A percentile compares a stretch with the other conserved stretches of the same genome.
phyloP scores from a whole-genome alignment of 2,888 invertebrate genomes.

The Adela reaumurella region DNA sequence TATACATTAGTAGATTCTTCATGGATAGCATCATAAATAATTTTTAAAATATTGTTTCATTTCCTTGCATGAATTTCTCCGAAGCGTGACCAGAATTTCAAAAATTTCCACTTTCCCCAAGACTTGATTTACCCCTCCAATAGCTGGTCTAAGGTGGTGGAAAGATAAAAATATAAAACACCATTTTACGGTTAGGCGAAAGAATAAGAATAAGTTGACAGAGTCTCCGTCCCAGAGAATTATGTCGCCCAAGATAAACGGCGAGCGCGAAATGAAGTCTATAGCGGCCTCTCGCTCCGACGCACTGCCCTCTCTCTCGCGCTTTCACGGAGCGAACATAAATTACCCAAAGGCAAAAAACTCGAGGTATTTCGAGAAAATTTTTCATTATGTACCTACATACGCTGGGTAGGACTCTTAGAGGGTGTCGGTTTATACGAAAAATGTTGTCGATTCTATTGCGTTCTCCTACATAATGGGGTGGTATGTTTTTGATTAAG shows the following conservation, averaged over 20 bases:
- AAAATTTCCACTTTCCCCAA: not conserved
- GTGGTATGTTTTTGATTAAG: too few species aligned
- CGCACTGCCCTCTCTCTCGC: slow-evolving; percentile 17
- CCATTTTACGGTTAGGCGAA: slow-evolving; percentile 53
- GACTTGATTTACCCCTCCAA: not conserved
- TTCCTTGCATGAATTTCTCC: too few species aligned
- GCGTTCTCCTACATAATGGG: too few species aligned
- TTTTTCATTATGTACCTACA: not conserved
- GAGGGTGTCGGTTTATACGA: too few species aligned
- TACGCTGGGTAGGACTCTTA: not conserved
- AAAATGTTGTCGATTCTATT: too few species aligned
- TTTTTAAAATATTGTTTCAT: too few species aligned
- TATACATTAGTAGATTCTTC: too few species aligned
- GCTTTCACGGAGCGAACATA: slow-evolving; percentile 36
- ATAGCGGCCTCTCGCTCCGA: slow-evolving; percentile 38
- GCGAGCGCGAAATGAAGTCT: slow-evolving; percentile 71
- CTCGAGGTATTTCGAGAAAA: not conserved
- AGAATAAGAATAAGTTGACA: slow-evolving; percentile 60
- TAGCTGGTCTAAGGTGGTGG: slow-evolving; percentile 1
- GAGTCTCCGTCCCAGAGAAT: slow-evolving; percentile 56
- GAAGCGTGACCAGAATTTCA: too few species aligned
- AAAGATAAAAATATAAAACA: slow-evolving; percentile 31
- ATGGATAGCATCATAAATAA: too few species aligned
- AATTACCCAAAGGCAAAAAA: slow-evolving; percentile 48
- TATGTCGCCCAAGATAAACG: slow-evolving; percentile 70